Conservation (phyloP, 2,113 vertebrate species). For the Acrocephalus arundinaceus region DNA sequence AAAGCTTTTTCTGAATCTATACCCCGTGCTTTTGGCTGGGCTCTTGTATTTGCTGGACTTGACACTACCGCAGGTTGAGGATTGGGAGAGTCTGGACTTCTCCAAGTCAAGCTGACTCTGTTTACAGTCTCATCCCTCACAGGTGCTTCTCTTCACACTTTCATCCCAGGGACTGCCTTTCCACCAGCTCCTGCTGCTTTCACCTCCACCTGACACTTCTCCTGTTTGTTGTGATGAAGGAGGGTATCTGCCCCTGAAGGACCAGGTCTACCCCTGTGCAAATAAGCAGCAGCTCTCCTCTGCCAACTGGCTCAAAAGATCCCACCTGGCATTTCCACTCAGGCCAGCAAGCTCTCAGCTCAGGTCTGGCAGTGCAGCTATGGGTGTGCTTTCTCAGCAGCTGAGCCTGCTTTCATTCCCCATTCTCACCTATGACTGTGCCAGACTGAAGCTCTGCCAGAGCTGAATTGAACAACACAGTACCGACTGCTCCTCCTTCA, state of each 20-base stretch:
- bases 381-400: neutral
- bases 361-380: neutral
- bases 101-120: neutral
- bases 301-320: neutral
- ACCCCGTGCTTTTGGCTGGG: rapidly evolving
- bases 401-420: neutral
- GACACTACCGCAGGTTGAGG: neutral
- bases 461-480: rapidly evolving
- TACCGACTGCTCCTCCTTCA: neutral
- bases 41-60: neutral
- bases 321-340: neutral
- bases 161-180: neutral
- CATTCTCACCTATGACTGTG: neutral
- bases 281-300: neutral
- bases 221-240: neutral
- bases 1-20: neutral
- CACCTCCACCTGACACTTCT: neutral
- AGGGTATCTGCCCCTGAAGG: rapidly evolving
- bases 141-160: neutral
- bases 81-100: neutral
- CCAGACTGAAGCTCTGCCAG: neutral
- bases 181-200: neutral
- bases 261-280: neutral
- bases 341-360: neutral
- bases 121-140: neutral